Conservation (phyloP, 2,888 invertebrate species). For the Sphaerophoria rueppellii region DNA sequence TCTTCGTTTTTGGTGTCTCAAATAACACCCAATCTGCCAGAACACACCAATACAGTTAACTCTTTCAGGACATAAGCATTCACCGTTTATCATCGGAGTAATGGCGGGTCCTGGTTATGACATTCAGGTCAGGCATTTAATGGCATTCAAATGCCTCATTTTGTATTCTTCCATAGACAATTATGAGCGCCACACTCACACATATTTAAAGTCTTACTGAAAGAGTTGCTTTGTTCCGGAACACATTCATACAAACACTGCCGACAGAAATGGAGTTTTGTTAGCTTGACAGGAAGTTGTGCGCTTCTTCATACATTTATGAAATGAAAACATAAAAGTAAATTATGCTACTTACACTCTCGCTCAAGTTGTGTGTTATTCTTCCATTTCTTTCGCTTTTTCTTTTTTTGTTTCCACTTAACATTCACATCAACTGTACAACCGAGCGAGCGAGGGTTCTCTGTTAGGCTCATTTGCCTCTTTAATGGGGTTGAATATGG, state of each 20-base stretch:
- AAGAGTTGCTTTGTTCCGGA: constrained; percentile 18
- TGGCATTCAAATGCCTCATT: constrained; percentile 71
- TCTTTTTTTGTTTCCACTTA: constrained; percentile 10
- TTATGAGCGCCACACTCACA: constrained; percentile 66
- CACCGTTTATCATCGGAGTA: constrained; percentile 69
- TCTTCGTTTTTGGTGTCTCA: constrained; percentile 12
- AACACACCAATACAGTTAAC: constrained; percentile 7
- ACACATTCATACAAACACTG: neutral
- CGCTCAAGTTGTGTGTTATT: constrained; percentile 45
- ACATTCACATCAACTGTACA: constrained; percentile 25
- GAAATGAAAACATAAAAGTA: constrained; percentile 73
- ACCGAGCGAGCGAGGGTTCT: neutral
- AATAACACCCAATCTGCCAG: constrained; percentile 41
- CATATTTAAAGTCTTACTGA: constrained; percentile 18
- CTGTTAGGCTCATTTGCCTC: constrained; percentile 52
- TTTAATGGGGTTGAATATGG: constrained; percentile 44
- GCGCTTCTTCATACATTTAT: constrained; percentile 64
- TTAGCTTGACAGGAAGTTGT: constrained; percentile 47
- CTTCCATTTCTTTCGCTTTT: constrained; percentile 10
- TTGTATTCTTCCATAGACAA: constrained; percentile 72
- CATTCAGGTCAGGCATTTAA: constrained; percentile 73
- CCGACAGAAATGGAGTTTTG: constrained; percentile 14
- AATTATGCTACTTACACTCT: constrained; percentile 70
- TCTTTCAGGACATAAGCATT: constrained; percentile 63
- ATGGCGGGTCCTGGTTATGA: constrained; percentile 68